Base-by-base conservation (phyloP, 2,888 invertebrate species). In the Andrena chrysosceles region DNA sequence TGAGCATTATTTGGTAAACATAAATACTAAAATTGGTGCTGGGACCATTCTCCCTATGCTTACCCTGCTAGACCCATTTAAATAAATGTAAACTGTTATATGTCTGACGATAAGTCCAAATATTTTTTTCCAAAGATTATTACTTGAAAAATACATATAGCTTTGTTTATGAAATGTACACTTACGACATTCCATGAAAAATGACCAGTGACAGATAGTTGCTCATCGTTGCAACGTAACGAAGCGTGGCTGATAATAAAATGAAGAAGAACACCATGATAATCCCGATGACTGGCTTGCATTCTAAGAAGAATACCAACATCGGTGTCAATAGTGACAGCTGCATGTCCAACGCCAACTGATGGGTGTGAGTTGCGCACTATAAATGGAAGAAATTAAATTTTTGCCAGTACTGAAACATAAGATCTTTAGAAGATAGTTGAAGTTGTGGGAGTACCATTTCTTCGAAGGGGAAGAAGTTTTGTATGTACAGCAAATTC, bases 281-380 rank as follows among this genome's bases (percentile, higher is more conserved):
- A 77, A 95, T 94, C 4, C 96, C 95, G 20, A 95, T 91, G 35
- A 95, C 94, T 0, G 95, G 95, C 81, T 95, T 95, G 8, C 95
- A 94, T 80, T 95, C 95, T 79, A 96, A 94, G 2, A 96, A 94
- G 95, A 96, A 96, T 0, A 97, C 95, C 1, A 97, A 91, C 3
- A 96, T 91, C 0, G 97, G 96, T 20, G 96, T 96, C 3, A 96
- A 87, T 67, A 96, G 93, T 10, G 96, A 96, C 10, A 97, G 94
- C 92, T 97, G 97, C 95, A 97, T 96, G 90, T 97, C 97, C 87
- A 97, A 90, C 0, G 97, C 97, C 83, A 97, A 91, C 89, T 97
- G 97, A 91, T 97, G 96, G 0, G 97, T 96, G 93, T 97, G 96
- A 0, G 97, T 96, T 29, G 97, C 97, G 90, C 97, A 97, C 97